phyloP scores from a whole-genome alignment of 2,797 vertebrate genomes.

The Poecilia gillii region DNA sequence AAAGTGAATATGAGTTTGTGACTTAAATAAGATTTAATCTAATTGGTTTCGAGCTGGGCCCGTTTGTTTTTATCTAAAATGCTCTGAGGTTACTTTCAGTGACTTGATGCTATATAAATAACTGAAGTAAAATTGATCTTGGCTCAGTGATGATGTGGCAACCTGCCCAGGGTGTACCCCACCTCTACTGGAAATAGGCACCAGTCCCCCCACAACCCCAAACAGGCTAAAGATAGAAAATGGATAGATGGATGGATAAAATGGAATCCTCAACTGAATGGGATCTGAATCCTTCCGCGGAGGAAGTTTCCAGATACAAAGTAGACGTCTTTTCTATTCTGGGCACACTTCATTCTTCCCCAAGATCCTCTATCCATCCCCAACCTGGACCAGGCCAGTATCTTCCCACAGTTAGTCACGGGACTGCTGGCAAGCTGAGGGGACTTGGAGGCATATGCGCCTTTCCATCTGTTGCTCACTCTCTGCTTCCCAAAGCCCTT shows the following conservation, averaged over 20 bases:
- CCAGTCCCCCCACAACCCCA: not conserved
- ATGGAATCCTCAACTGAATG: conserved; percentile 35
- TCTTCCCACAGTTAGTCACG: conserved; percentile 80
- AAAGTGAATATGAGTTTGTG: not conserved
- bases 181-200: not conserved
- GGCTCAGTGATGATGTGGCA: not conserved
- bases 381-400: conserved; percentile 72
- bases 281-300: conserved; percentile 46
- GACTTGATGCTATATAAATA: not conserved
- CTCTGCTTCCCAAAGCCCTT: conserved; percentile 80
- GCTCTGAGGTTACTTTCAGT: not conserved
- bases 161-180: conserved; percentile 3
- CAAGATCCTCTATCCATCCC: conserved; percentile 64
- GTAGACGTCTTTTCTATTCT: conserved; percentile 53
- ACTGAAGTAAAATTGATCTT: conserved; percentile 2
- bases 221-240: conserved; percentile 1
- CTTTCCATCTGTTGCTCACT: conserved; percentile 84
- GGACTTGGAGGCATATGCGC: conserved; percentile 81
- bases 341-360: conserved; percentile 59
- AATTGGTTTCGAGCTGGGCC: not conserved
- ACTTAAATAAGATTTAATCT: not conserved
- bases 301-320: conserved; percentile 50
- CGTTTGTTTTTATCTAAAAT: not conserved
- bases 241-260: not conserved
- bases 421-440: conserved; percentile 82